These are phyloP conservation scores for Hydra vulgaris DNA, from an alignment of 30 jellyfish, hydroid and myxozoan species.

Conservation along the genomic window DNA sequence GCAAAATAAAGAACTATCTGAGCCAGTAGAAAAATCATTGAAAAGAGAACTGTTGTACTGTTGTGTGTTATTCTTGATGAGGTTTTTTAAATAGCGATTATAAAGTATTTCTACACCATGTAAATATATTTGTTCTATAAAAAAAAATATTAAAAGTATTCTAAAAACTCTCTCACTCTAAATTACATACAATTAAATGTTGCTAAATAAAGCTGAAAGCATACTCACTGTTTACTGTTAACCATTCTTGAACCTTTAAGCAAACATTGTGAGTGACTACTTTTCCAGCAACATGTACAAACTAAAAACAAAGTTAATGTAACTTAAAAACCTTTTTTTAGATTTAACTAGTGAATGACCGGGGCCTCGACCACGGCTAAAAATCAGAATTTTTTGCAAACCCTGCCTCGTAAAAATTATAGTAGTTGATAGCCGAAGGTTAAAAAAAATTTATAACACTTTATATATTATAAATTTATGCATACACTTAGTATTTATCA, in stretches of 20 bases:
- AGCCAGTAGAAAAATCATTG: neutral
- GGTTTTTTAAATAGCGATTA: neutral
- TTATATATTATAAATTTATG: too few species aligned
- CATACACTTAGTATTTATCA: too few species aligned
- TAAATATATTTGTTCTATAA: neutral
- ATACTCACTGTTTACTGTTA: slow-evolving; percentile 22
- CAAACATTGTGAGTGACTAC: slow-evolving; percentile 23
- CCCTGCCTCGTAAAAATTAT: too few species aligned
- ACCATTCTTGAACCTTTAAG: slow-evolving; percentile 25
- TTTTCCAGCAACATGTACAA: slow-evolving; percentile 16
- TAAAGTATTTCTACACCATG: neutral
- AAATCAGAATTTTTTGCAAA: too few species aligned
- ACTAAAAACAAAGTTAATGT: slow-evolving; percentile 9
- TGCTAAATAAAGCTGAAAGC: neutral
- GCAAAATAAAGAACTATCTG: neutral
- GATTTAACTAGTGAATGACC: too few species aligned
- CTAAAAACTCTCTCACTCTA: neutral
- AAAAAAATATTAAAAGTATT: too few species aligned
- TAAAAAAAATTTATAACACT: too few species aligned
- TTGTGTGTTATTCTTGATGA: neutral
- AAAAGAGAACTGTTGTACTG: neutral
- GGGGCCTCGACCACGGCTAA: too few species aligned
- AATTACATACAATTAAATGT: too few species aligned
- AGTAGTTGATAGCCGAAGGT: too few species aligned
- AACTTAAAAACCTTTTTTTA: neutral